Base-by-base conservation (phyloP, 92 coral and sea anemone genomes). In the Bergia puertoricense region DNA sequence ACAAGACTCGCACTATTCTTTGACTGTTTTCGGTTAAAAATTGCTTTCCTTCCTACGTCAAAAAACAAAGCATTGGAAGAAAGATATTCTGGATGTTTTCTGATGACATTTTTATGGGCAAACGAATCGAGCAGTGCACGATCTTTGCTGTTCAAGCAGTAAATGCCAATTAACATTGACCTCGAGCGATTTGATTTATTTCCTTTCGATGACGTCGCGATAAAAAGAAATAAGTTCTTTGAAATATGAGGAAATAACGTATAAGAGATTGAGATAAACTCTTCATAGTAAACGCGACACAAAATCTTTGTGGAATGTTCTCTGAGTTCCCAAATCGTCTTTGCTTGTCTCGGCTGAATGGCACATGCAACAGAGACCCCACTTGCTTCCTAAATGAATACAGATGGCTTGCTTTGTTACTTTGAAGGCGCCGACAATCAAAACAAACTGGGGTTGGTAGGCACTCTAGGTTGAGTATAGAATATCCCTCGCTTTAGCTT, bases 361-460 rank as follows among this genome's bases (percentile, higher is more conserved):
- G 45, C 62, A n/a, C 39, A n/a, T 48, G 82, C 10, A 36, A 15
- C 40, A 79, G 36, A 71, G 59, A 46, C 87, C 87, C 77, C 87
- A 69, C 87, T 84, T 71, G 67, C 42, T 84, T 50, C 20, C 43
- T 84, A 44, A 84, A 84, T 84, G 87, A 84, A 84, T 84, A 84
- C 87, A 84, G 87, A 69, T 84, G 87, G 30, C 42, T 46, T 69
- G 41, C 57, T 66, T 84, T 71, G 79, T 69, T 50, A 73, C 86
- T 84, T 84, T 84, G 79, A 84, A 69, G 87, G 44, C 40, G 46
- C 87, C 87, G 87, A 84, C 87, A 84, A 84, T 36, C 20, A 84
- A 84, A 84, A 71, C 79, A 84, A 71, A 16, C 42, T 9, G 13
- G 59, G 16, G 76, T n/a, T 82, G 85, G 85, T 36, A 38, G 83